Percentiles rank a stretch among this genome's conserved stretches.
These are phyloP conservation scores for Cosmia pyralina DNA, from an alignment of 2,888 invertebrate species.

Conservation along the genomic window DNA sequence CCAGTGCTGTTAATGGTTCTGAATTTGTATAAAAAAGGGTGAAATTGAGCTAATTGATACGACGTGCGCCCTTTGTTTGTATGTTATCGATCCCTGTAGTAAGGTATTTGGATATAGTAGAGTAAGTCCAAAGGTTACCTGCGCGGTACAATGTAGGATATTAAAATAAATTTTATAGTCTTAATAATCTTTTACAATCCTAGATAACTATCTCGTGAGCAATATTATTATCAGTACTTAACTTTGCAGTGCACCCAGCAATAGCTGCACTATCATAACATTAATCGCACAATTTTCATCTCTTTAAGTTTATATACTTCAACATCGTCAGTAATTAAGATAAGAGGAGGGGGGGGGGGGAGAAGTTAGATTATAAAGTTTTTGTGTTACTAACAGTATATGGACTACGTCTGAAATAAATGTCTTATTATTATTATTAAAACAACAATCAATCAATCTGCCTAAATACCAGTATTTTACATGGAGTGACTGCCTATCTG, in stretches of 20 bases:
- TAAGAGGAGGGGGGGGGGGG: too few species aligned
- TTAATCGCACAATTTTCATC: constrained; percentile 53
- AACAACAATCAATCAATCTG: too few species aligned
- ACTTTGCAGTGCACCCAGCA: constrained; percentile 27
- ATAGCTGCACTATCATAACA: constrained; percentile 34
- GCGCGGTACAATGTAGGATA: not conserved
- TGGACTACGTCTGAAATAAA: too few species aligned
- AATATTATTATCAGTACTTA: constrained; percentile 39
- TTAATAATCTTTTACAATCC: constrained; percentile 20
- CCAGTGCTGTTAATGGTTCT: constrained; percentile 79
- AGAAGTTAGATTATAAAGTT: too few species aligned
- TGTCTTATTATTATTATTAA: too few species aligned
- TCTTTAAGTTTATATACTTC: constrained; percentile 40
- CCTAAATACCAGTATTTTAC: too few species aligned
- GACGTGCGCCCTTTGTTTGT: constrained; percentile 62
- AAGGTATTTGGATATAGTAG: constrained; percentile 2
- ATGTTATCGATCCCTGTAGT: constrained; percentile 29
- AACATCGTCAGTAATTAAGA: too few species aligned
- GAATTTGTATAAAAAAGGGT: constrained; percentile 77
- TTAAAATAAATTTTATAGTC: constrained; percentile 4
- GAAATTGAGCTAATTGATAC: constrained; percentile 80
- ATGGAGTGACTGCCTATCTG: too few species aligned
- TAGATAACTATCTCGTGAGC: constrained; percentile 39
- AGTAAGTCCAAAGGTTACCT: not conserved
- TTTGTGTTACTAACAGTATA: too few species aligned